Base-by-base conservation (phyloP, 2,888 invertebrate species). In the Oscheius onirici region DNA sequence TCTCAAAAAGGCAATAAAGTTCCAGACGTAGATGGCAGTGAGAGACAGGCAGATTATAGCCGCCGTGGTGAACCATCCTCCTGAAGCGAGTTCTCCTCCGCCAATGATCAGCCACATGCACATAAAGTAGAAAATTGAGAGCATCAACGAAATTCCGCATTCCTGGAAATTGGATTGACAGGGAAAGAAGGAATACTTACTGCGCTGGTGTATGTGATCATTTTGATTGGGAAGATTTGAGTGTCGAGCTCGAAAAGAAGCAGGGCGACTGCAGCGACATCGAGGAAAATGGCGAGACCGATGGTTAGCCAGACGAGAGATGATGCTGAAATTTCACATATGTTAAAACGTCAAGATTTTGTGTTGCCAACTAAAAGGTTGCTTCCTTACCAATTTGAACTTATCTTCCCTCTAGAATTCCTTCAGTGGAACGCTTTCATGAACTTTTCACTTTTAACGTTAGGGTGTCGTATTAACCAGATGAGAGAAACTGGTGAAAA, bases 81-180 rank as follows among this genome's bases (percentile, higher is more conserved):
- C 66, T 3, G 40, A n/a, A 5, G 41, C 20, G 22, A 66, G 24
- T 22, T 52, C 51, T 3, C 51, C 52, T 3, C 54, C 66, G 1
- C 66, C 66, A 22, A 66, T 66, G 11, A 54, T 20, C 8, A 66
- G 34, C 52, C 66, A 66, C 66, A 54, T 66, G n/a, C 41, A 66
- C 54, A 66, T 52, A 20, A 66, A 66, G n/a, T 66, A 66, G 52
- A 66, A 66, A 11, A 66, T 66, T 8, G 66, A 66, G 13, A 66
- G 41, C 20, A 40, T 52, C 22, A 54, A n/a, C 22, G 66, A 66
- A 13, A 22, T 11, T 1, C 40, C 66, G 51, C 66, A 52, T 66
- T 66, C 66, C 66, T 66, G 20, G 17, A 49, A 49, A 17, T 49
- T 17, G 10, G 15, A n/a, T n/a, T 11, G n/a, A 63, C n/a, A 49